Conservation (phyloP, 2,797 vertebrate genomes). For the Xiphorhynchus erythropygius region DNA sequence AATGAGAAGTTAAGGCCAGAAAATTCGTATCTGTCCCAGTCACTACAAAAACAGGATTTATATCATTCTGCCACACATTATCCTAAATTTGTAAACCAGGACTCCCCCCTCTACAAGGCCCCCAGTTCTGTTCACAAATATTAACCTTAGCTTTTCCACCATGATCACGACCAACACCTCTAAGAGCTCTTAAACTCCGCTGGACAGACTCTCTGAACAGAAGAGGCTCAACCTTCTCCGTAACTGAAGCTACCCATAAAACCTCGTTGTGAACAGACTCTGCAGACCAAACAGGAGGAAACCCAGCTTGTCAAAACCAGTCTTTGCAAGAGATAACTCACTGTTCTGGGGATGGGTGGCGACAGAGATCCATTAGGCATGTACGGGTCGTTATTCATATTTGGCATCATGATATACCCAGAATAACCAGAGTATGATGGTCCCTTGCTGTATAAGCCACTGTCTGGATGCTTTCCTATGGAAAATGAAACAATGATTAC, state of each 20-base stretch:
- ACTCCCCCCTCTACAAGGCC: neutral
- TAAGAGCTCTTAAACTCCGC: neutral
- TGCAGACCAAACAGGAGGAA: neutral
- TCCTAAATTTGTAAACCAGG: neutral
- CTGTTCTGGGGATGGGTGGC: slow-evolving; percentile 95
- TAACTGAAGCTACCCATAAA: neutral
- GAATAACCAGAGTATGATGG: slow-evolving; percentile 92
- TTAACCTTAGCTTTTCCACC: neutral
- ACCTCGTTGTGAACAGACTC: accelerated
- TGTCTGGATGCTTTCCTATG: slow-evolving; percentile 88
- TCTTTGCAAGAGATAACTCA: slow-evolving; percentile 80
- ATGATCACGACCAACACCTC: neutral
- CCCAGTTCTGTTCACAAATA: neutral
- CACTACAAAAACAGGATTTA: slow-evolving; percentile 5
- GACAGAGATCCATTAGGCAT: slow-evolving; percentile 98
- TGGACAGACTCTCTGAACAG: neutral
- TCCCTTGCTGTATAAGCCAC: slow-evolving; percentile 91
- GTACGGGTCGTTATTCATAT: slow-evolving; percentile 96
- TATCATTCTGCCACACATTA: neutral
- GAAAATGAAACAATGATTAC: slow-evolving; percentile 45
- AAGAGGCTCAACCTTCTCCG: neutral
- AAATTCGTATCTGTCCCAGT: slow-evolving; percentile 19
- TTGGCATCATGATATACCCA: slow-evolving; percentile 99
- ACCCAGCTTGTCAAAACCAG: neutral
- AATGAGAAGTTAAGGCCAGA: slow-evolving; percentile 7